Evolutionary conservation across 2,797 vertebrate species (phyloP), one percentile per base, ranked within the genome.

Genomic region (Anomalospiza imberbis): DNA sequence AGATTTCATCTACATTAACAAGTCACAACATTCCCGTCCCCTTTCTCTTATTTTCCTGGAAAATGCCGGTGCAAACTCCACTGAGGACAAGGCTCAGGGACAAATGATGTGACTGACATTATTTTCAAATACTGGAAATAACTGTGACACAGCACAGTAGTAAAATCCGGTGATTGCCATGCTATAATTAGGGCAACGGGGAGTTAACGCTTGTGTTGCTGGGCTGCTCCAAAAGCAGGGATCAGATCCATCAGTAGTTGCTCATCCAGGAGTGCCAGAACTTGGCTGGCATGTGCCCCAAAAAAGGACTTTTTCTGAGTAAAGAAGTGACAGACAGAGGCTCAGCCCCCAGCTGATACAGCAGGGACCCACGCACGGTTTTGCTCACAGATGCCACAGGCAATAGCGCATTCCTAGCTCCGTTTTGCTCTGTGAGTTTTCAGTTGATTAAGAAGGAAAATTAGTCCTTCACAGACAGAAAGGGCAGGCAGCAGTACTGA

Each of bases 321-420:
- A 44, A 80, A 89, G 45, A 50, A 65, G 22, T 7, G 58, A 20
- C 50, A 71, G 32, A 15, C 9, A 48, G 17, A 58, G 58, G 62
- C 36, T 77, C 53, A 77, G 61, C 62, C 50, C 44, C 16, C 7
- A 4, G 57, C 34, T 61, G 83, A 34, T 42, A 21, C 10, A 50
- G 68, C 72, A 42, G 26, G 55, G 85, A 50, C 42, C 45, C 55
- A 13, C 1, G 0, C 26, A 5, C 21, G 63, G 34, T 54, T 54
- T 45, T 18, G 12, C 62, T 44, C 1, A 0, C 0, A 0, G 12
- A 47, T 63, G 51, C 51, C 0, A 0, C 44, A 9, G 6, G 5
- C 72, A 44, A 26, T 4, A 38, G 51, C 28, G 1, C 12, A 6
- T 72, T 91, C 85, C 86, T 36, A 17, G 34, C 76, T 61, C 60